phyloP scores from a whole-genome alignment of 2,113 vertebrate species.

The Aramus guarauna region DNA sequence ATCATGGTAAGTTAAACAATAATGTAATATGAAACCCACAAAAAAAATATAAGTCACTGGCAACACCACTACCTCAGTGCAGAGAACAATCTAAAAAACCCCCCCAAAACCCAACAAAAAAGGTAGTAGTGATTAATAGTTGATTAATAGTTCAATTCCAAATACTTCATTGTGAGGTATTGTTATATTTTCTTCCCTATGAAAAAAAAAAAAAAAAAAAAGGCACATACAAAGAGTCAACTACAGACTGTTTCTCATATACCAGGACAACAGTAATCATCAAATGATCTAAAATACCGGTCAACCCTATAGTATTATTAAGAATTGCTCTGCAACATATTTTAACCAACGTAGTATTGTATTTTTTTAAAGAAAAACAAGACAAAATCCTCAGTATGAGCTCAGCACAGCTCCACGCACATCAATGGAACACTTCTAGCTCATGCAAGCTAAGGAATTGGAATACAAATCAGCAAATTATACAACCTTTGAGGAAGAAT shows the following conservation, averaged over 20 bases:
- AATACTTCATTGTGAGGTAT: background rate
- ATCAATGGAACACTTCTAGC: background rate
- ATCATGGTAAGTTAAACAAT: background rate
- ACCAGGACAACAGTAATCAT: background rate
- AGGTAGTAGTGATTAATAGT: background rate
- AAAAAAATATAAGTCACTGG: background rate
- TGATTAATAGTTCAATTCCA: background rate
- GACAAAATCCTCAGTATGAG: background rate
- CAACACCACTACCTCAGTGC: background rate
- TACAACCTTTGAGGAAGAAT: background rate
- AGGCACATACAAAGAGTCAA: background rate
- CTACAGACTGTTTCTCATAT: background rate
- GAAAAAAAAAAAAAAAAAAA: background rate
- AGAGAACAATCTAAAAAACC: background rate
- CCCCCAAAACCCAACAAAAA: background rate
- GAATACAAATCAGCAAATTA: background rate
- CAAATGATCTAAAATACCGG: background rate
- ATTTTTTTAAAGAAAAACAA: background rate
- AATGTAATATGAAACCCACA: background rate
- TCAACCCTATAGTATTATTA: background rate
- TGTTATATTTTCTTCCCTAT: background rate
- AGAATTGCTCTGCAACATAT: background rate
- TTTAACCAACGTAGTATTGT: background rate
- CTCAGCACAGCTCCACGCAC: background rate
- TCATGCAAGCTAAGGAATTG: background rate